Base-by-base conservation (phyloP, 2,888 invertebrate species). In the Athetis lepigone region DNA sequence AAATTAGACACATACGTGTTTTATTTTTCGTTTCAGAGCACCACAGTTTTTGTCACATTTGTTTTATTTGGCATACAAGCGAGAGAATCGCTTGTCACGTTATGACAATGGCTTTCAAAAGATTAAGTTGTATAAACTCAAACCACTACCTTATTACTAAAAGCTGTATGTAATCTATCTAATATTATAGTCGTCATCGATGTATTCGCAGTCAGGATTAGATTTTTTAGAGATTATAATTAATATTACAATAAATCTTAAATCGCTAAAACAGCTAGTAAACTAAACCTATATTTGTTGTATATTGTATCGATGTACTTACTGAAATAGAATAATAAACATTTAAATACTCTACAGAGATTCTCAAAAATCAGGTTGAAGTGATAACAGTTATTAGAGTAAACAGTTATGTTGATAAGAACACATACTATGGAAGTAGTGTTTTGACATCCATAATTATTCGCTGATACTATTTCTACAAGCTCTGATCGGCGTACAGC, bases 401-500 rank as follows among this genome's bases (percentile, higher is more conserved):
- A n/a, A n/a, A n/a, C n/a, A n/a, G n/a, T 29, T 47, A 0, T 36
- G 13, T 52, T 25, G 39, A 40, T 51, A 11, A 33, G 25, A 39
- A 45, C 11, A 21, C 2, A n/a, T 50, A 21, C 23, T 25, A 11
- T 33, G 25, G 39, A 45, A 42, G 2, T 16, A 47, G 5, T 43
- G 23, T 18, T n/a, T 13, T 27, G 25, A 47, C 25, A 29, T 49
- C 16, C 8, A 49, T 27, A 58, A 58, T 55, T 40, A 56, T 39
- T 39, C 4, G 45, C 68, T 33, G 58, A 21, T 19, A 25, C 74
- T 72, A 72, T 40, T 18, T 40, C 72, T 72, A 72, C 39, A 72
- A 72, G 72, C 72, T 72, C 72, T 7, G 47, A 7, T 62, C 39
- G 52, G 68, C 68, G 50, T 36, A 23, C 4, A 56, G 72, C 67